Evolutionary conservation across 2,888 invertebrate genomes (phyloP).

Genomic region (Napeogenes inachia): DNA sequence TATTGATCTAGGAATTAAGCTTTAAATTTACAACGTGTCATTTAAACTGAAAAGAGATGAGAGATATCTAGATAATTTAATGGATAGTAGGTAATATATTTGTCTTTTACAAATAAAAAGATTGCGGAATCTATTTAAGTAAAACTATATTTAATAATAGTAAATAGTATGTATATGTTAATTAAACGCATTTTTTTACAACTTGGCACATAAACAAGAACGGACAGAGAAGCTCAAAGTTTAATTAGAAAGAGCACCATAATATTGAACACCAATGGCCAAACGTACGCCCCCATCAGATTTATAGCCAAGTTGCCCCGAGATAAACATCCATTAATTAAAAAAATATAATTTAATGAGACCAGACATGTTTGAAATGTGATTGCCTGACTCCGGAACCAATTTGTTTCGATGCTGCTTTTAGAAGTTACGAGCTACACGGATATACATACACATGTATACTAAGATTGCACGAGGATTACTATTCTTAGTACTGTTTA

Average conservation of each 20-base stretch:
- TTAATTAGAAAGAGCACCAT: conserved; percentile 75
- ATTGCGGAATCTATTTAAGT: no score
- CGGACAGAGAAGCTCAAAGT: conserved; percentile 48
- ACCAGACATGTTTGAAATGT: conserved; percentile 38
- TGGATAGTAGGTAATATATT: no score
- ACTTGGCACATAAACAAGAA: conserved; percentile 29
- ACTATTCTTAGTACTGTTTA: not conserved
- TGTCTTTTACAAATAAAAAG: no score
- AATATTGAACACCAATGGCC: conserved; percentile 66
- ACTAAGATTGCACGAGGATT: not conserved
- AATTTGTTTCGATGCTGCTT: conserved; percentile 30
- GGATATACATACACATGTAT: not conserved
- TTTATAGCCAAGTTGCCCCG: conserved; percentile 66
- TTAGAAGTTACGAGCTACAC: conserved; percentile 17
- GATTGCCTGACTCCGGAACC: conserved; percentile 33
- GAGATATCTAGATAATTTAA: no score
- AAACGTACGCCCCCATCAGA: conserved; percentile 68
- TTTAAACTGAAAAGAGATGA: no score
- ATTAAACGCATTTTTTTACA: conserved; percentile 23
- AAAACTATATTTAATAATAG: no score
- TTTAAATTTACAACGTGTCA: no score
- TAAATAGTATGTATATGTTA: not conserved
- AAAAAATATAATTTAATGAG: conserved; percentile 65
- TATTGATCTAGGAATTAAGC: no score
- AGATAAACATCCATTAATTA: conserved; percentile 77